Evolutionary conservation across 2,888 invertebrate genomes (phyloP), one percentile per base, ranked within the genome.

Genomic region (Diarsia mendica): DNA sequence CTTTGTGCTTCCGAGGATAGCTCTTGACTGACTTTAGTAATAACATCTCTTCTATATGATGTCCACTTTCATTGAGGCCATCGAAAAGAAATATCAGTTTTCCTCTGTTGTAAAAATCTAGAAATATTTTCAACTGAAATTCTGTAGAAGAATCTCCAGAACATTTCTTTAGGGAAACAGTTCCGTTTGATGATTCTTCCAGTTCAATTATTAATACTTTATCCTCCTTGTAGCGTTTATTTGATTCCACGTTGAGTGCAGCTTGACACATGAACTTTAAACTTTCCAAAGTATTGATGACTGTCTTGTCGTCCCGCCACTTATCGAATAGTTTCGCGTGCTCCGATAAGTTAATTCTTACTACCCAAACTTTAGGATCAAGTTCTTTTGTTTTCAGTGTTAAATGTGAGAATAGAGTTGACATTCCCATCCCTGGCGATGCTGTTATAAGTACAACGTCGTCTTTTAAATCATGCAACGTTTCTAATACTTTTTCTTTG

Each of bases 391-490:
- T 84, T 28, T 72, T 75, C 1, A 78, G n/a, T 11, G 87, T 77
- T 48, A 88, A 69, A n/a, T 84, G 80, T 1, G 81, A 83, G 0
- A 88, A 73, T 4, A 88, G 33, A n/a, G 77, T 85, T 23, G 88
- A 87, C 67, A 83, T 88, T 10, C 88, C 88, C 88, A 88, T 87
- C 0, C 88, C 88, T 0, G 72, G 65, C 49, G 63, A 39, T 11
- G 72, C 86, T 53, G 67, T 69, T 67, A 86, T 48, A 20, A 84
- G 65, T 10, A 79, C 82, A 51, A 72, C 9, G 3, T 79, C 33
- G 3, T 75, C 66, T 48, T 79, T 18, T 60, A 84, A 70, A 66
- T 79, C 80, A 18, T 72, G 28, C 18, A 86, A 68, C 6, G 72
- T 77, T 39, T 67, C 2, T n/a, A 85, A 15, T 33, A 61, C 39